Evolutionary conservation across 64 coral and sea anemone genomes (phyloP), one percentile per base, ranked within the genome.

Genomic region (Acropora yongei): DNA sequence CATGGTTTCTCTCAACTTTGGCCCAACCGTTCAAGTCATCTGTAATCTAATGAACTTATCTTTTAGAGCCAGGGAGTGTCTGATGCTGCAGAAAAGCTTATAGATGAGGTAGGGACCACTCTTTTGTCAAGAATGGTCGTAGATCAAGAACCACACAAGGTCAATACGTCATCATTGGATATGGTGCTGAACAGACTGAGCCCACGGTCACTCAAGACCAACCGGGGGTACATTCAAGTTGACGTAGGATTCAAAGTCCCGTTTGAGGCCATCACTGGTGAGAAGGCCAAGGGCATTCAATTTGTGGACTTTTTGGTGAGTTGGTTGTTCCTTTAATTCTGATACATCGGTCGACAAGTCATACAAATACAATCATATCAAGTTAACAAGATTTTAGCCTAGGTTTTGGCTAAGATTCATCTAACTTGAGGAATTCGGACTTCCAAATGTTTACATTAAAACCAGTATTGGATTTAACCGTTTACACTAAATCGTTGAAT

Each of bases 291-390:
- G 82, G 0, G 39, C 5, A 49, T 47, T n/a, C 39, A 93, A 17
- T 96, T 77, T 66, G 18, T 96, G 8, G 95, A 96, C 67, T 87
- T 81, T 66, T 80, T 93, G 95, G 95, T 96, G 46, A 8, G 89
- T 49, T 51, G 2, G 50, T 55, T 3, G 50, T 55, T 3, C 50
- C 3, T 8, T 55, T 55, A 4, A 3, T 55, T 55, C 50, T 55
- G 50, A 8, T 55, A 55, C 50, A 55, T 8, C 50, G 3, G 50
- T 55, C n/a, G n/a, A n/a, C n/a, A n/a, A n/a, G n/a, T n/a, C n/a
- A n/a, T n/a, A n/a, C n/a, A n/a, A n/a, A n/a, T n/a, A n/a, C n/a
- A n/a, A n/a, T n/a, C n/a, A n/a, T n/a, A n/a, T n/a, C n/a, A n/a
- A n/a, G n/a, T n/a, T n/a, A n/a, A n/a, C n/a, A n/a, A n/a, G n/a